These are phyloP conservation scores for Lasioglossum morio DNA, from an alignment of 2,888 invertebrate genomes.

Conservation along the genomic window DNA sequence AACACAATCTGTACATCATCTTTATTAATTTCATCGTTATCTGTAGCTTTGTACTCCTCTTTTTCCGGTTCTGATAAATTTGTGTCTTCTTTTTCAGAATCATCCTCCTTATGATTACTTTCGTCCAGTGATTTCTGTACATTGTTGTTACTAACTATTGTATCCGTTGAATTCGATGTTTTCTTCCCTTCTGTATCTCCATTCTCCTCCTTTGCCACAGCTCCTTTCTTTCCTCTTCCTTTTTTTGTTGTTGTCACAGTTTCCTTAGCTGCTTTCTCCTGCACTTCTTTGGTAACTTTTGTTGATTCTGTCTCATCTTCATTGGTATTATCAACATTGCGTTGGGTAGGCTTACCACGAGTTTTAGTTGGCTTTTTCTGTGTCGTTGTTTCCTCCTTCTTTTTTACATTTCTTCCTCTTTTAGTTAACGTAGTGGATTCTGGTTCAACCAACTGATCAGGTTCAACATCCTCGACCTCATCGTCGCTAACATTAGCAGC, in stretches of 20 bases:
- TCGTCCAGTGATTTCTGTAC: constrained; percentile 16
- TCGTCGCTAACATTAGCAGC: constrained; percentile 2
- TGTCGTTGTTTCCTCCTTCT: constrained; percentile 24
- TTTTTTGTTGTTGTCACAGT: constrained; percentile 8
- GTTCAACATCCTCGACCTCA: constrained; percentile 17
- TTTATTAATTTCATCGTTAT: constrained; percentile 1
- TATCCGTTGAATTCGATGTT: constrained; percentile 13
- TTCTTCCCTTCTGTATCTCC: constrained; percentile 24
- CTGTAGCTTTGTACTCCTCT: not conserved
- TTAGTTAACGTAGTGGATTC: constrained; percentile 23
- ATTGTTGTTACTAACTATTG: constrained; percentile 24
- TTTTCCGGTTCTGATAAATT: not conserved
- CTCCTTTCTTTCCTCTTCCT: constrained; percentile 31
- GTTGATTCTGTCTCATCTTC: constrained; percentile 17
- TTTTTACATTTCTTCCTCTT: constrained; percentile 37
- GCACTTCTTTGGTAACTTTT: constrained; percentile 23
- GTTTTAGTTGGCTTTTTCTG: constrained; percentile 33
- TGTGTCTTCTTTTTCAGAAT: constrained; percentile 8
- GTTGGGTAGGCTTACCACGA: constrained; percentile 41
- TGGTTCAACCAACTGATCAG: constrained; percentile 4
- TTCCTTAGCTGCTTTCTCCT: constrained; percentile 32
- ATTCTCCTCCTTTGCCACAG: constrained; percentile 24
- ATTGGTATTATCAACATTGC: constrained; percentile 19
- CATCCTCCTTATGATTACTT: constrained; percentile 5
- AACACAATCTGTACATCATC: not conserved